phyloP scores from a whole-genome alignment of 2,888 invertebrate species.

The Stratiomys singularior region DNA sequence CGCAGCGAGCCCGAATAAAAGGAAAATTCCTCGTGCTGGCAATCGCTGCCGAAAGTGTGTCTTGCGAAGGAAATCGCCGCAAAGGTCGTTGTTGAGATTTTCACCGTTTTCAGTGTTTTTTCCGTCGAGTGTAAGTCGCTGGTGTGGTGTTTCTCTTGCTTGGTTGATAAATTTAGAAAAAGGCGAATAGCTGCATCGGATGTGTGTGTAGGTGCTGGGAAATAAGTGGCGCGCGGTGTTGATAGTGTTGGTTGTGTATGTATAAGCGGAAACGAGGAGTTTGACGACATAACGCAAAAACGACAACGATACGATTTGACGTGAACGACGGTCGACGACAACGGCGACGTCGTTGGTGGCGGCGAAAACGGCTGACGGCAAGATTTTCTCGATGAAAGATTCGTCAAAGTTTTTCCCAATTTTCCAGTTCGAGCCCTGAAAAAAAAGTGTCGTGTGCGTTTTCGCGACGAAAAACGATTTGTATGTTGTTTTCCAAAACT shows the following conservation, averaged over 20 bases:
- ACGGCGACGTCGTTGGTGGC: constrained; percentile 12
- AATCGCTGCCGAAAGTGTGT: constrained; percentile 2
- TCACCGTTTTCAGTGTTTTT: background rate
- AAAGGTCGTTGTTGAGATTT: constrained; percentile 8
- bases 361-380: constrained; percentile 28
- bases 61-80: background rate
- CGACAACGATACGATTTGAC: constrained; percentile 34
- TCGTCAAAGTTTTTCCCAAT: background rate
- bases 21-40: background rate
- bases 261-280: background rate
- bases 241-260: background rate
- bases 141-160: constrained; percentile 27
- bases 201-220: constrained; percentile 38
- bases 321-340: constrained; percentile 23
- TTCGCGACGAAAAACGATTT: background rate
- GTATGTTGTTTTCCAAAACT: background rate
- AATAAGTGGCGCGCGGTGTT: background rate
- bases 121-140: background rate
- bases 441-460: background rate
- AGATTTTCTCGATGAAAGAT: constrained; percentile 11
- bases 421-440: background rate
- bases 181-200: constrained; percentile 38
- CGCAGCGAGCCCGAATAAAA: background rate
- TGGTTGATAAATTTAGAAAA: constrained; percentile 42
- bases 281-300: constrained; percentile 25